A percentile compares a stretch with the other conserved stretches of the same genome.
These are phyloP conservation scores for Plectropomus leopardus DNA, from an alignment of 2,113 vertebrate species.

Conservation along the genomic window DNA sequence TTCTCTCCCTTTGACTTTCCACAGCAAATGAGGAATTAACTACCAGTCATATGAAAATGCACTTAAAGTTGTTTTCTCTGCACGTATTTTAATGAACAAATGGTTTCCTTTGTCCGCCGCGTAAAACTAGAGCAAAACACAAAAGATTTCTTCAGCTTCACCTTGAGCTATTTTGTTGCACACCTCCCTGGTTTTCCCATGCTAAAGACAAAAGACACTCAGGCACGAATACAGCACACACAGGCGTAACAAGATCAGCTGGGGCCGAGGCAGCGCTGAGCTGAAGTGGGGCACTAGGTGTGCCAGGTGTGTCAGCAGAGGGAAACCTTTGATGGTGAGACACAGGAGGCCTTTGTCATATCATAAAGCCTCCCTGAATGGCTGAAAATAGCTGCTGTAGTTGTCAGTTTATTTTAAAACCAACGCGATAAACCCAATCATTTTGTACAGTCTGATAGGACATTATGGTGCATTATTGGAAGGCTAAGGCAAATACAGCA, in stretches of 20 bases:
- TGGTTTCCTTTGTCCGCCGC: slow-evolving; percentile 10
- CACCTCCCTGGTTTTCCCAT: neutral
- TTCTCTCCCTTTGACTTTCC: slow-evolving; percentile 35
- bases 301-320: slow-evolving; percentile 60
- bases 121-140: slow-evolving; percentile 3
- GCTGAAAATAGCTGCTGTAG: neutral
- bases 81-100: slow-evolving; percentile 8
- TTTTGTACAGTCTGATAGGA: neutral
- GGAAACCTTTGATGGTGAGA: slow-evolving; percentile 16
- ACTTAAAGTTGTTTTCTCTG: slow-evolving; percentile 8
- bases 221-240: neutral
- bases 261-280: slow-evolving; percentile 19
- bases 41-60: slow-evolving; percentile 23
- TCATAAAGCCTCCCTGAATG: neutral
- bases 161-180: slow-evolving; percentile 9
- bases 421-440: neutral
- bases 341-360: neutral
- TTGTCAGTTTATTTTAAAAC: neutral
- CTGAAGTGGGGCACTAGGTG: slow-evolving; percentile 67
- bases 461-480: neutral
- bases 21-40: slow-evolving; percentile 20
- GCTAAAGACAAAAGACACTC: slow-evolving; percentile 3
- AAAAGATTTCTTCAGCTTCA: slow-evolving; percentile 20
- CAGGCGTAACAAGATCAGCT: slow-evolving; percentile 35
- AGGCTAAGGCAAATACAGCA: neutral